These are phyloP conservation scores for Mastomys natalensis DNA, from an alignment of 2,113 vertebrate genomes.

Conservation along the genomic window DNA sequence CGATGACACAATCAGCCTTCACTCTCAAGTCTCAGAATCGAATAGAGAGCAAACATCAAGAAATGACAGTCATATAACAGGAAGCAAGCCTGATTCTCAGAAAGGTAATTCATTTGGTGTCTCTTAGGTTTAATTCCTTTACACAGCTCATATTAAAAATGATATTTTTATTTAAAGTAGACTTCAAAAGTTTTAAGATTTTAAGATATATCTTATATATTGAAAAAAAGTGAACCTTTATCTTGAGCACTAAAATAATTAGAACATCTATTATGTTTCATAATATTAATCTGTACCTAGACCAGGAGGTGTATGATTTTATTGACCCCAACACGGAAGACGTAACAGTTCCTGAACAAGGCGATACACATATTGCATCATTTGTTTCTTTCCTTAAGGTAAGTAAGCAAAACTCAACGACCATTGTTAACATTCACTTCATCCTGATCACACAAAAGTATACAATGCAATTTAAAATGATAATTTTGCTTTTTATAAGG, in stretches of 20 bases:
- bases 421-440: background rate
- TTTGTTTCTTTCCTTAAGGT: constrained; percentile 95
- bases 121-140: constrained; percentile 52
- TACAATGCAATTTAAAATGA: constrained; percentile 51
- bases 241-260: constrained; percentile 36
- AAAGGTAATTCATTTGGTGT: constrained; percentile 90
- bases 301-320: constrained; percentile 97
- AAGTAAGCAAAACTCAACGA: constrained; percentile 81
- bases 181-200: constrained; percentile 11
- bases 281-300: constrained; percentile 85
- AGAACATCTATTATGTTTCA: constrained; percentile 63
- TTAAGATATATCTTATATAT: constrained; percentile 38
- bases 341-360: constrained; percentile 90
- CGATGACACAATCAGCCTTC: constrained; percentile 98
- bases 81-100: constrained; percentile 93
- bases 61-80: constrained; percentile 90
- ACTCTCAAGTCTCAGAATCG: constrained; percentile 98
- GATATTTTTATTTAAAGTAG: constrained; percentile 16
- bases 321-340: constrained; percentile 94
- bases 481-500: constrained; percentile 85
- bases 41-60: constrained; percentile 89
- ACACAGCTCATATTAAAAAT: background rate
- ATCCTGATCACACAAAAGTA: constrained; percentile 41
- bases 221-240: constrained; percentile 30
- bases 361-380: constrained; percentile 89